Conservation (phyloP, 2,113 vertebrate species). For the Pan troglodytes region NHGRI_mPanTro3-v2.1_pri NC_072398.2:159408001-159408500, state of each 20-base stretch:
- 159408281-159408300: background rate
- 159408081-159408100: too few species aligned
- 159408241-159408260: background rate
- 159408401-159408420: background rate
- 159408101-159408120: too few species aligned
- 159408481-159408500: background rate
- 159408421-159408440: background rate
- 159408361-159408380: background rate
- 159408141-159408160: too few species aligned
- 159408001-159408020: too few species aligned
- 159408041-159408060: too few species aligned
- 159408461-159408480: background rate
- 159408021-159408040: too few species aligned
- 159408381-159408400: background rate
- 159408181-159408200: too few species aligned
- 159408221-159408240: too few species aligned
- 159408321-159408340: background rate
- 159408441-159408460: background rate
- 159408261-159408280: background rate
- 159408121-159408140: too few species aligned
- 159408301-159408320: slow-evolving; percentile 8
- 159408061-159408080: too few species aligned
- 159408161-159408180: too few species aligned
- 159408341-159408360: background rate
- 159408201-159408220: too few species aligned